A percentile compares a stretch with the other conserved stretches of the same genome.
phyloP scores from a whole-genome alignment of 2,888 invertebrate species.

The Pterobdella sp. region DNA sequence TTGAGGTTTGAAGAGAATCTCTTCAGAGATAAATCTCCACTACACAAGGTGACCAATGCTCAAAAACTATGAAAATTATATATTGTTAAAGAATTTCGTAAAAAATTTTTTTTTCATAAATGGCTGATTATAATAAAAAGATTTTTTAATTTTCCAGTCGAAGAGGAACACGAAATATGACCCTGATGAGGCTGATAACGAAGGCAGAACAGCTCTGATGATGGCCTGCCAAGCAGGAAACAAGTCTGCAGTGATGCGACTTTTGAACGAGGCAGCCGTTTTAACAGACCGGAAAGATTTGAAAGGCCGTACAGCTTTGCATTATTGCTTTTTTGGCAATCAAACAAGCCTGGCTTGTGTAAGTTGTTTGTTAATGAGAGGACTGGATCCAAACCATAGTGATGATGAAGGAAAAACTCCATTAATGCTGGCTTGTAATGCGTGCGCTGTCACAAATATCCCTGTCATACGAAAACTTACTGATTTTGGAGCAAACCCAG shows the following conservation, averaged over 20 bases:
- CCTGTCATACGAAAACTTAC: constrained; percentile 37
- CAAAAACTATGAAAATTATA: no score
- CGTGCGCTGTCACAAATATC: constrained; percentile 36
- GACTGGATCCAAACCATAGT: constrained; percentile 33
- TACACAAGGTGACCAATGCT: no score
- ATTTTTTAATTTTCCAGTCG: not conserved
- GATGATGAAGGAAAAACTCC: constrained; percentile 36
- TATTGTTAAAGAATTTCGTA: not conserved
- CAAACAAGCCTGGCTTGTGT: constrained; percentile 36
- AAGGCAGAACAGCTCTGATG: constrained; percentile 38
- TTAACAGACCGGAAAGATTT: constrained; percentile 33
- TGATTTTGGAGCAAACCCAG: constrained; percentile 38
- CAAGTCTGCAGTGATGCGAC: constrained; percentile 28
- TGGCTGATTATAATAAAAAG: not conserved
- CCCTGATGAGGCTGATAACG: constrained; percentile 24
- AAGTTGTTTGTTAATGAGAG: constrained; percentile 35
- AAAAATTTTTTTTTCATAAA: not conserved
- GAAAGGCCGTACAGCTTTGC: constrained; percentile 34
- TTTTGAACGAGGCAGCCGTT: constrained; percentile 33
- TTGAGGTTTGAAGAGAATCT: constrained; percentile 23
- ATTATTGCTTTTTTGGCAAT: constrained; percentile 37
- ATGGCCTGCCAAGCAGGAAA: constrained; percentile 34
- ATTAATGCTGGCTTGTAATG: constrained; percentile 37
- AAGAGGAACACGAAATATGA: not conserved
- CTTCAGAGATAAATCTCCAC: not conserved